Percentiles rank a stretch among this genome's conserved stretches.
phyloP scores from a whole-genome alignment of 2,113 vertebrate genomes.

The Catharus bicknelli region DNA sequence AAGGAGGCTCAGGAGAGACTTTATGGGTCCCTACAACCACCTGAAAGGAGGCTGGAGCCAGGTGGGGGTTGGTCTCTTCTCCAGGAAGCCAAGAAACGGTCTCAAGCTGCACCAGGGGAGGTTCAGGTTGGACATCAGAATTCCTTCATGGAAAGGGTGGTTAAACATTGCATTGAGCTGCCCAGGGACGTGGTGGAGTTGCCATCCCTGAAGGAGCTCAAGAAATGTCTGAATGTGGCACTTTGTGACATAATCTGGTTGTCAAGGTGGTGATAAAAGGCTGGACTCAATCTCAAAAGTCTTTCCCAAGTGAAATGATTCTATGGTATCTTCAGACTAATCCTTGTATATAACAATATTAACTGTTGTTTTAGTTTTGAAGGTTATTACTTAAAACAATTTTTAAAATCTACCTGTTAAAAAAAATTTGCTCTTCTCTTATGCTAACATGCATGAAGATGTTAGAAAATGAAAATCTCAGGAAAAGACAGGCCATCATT shows the following conservation, averaged over 20 bases:
- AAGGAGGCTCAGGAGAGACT: not conserved
- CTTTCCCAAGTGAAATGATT: not conserved
- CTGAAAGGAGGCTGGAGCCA: not conserved
- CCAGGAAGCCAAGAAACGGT: not conserved
- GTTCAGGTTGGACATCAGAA: not conserved
- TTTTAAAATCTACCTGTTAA: not conserved
- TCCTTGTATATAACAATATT: accelerated
- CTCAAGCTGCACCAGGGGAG: accelerated
- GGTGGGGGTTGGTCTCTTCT: not conserved
- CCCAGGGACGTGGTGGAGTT: not conserved
- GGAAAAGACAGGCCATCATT: not conserved
- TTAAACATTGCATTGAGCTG: not conserved
- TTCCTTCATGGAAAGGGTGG: not conserved
- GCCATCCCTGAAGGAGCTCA: not conserved
- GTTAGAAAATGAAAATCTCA: not conserved
- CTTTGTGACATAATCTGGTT: not conserved
- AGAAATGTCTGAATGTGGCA: not conserved
- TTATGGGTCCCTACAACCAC: not conserved
- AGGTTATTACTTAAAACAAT: not conserved
- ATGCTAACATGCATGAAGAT: not conserved
- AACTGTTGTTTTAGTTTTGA: not conserved
- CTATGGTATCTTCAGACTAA: not conserved
- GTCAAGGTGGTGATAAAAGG: not conserved
- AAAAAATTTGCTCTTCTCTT: not conserved
- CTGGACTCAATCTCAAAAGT: not conserved